phyloP scores from a whole-genome alignment of 2,797 vertebrate genomes.

The Loris lydekkerianus region DNA sequence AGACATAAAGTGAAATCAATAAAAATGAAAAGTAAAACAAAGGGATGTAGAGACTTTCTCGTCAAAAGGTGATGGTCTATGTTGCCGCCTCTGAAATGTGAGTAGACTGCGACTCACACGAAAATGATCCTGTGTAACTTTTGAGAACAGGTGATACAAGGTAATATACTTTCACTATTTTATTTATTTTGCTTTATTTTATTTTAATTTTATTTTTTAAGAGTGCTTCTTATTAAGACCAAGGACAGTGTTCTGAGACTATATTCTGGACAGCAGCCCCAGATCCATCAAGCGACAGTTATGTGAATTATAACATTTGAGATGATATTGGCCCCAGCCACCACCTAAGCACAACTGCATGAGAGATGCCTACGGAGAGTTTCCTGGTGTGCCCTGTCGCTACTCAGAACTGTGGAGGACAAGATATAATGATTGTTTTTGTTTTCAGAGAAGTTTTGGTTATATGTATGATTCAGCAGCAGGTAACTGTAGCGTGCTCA shows the following conservation, averaged over 20 bases:
- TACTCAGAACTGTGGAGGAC: not conserved
- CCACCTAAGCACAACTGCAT: not conserved
- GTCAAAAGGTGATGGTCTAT: not conserved
- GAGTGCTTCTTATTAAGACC: not conserved
- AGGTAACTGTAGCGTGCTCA: not conserved
- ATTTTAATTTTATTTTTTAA: not conserved
- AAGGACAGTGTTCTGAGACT: not conserved
- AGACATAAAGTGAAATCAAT: too few species aligned
- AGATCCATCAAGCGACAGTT: not conserved
- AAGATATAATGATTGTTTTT: not conserved
- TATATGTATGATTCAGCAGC: not conserved
- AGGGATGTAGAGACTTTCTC: not conserved
- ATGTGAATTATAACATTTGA: not conserved
- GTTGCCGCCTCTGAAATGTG: not conserved
- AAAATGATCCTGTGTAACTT: not conserved
- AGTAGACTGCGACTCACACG: not conserved
- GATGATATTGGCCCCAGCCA: not conserved
- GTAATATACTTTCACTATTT: not conserved
- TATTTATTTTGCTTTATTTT: too few species aligned
- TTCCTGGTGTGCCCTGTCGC: not conserved
- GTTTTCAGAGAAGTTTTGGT: not conserved
- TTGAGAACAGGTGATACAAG: not conserved
- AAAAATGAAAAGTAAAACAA: too few species aligned
- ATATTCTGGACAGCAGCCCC: not conserved
- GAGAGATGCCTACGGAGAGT: not conserved